phyloP scores from a whole-genome alignment of 2,888 invertebrate species.

The Euplexia lucipara region DNA sequence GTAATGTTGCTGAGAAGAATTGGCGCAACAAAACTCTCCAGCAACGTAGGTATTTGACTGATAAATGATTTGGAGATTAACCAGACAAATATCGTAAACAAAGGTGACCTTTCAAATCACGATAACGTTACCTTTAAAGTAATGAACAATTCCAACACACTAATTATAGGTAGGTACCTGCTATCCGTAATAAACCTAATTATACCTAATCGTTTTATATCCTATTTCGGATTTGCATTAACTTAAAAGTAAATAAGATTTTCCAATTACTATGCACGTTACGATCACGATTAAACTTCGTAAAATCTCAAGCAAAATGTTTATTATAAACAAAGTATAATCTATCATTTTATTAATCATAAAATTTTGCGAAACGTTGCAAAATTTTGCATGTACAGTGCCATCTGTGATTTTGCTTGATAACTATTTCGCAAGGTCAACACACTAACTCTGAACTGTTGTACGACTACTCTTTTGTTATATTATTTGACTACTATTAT shows the following conservation, averaged over 20 bases:
- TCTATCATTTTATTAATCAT: conserved; percentile 10
- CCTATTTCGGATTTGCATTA: conserved; percentile 15
- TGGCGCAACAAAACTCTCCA: too few species aligned
- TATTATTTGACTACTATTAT: not conserved
- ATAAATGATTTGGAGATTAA: too few species aligned
- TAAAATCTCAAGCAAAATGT: conserved; percentile 9
- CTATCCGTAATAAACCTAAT: conserved; percentile 12
- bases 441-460: conserved; percentile 27
- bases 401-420: conserved; percentile 73
- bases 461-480: conserved; percentile 1
- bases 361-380: conserved; percentile 14
- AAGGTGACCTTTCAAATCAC: conserved; percentile 6
- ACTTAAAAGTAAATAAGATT: conserved; percentile 42
- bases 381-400: conserved; percentile 61
- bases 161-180: conserved; percentile 22
- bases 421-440: conserved; percentile 67
- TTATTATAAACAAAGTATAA: not conserved
- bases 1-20: too few species aligned
- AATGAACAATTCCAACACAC: conserved; percentile 4
- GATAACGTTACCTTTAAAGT: conserved; percentile 19
- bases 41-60: too few species aligned
- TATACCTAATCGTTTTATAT: conserved; percentile 13
- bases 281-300: not conserved
- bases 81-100: conserved; percentile 9
- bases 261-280: conserved; percentile 12